Percentiles rank a stretch among this genome's conserved stretches.
These are phyloP conservation scores for Tetramorium parvispinum DNA, from an alignment of 1,140 invertebrate species.

Conservation along the genomic window DNA sequence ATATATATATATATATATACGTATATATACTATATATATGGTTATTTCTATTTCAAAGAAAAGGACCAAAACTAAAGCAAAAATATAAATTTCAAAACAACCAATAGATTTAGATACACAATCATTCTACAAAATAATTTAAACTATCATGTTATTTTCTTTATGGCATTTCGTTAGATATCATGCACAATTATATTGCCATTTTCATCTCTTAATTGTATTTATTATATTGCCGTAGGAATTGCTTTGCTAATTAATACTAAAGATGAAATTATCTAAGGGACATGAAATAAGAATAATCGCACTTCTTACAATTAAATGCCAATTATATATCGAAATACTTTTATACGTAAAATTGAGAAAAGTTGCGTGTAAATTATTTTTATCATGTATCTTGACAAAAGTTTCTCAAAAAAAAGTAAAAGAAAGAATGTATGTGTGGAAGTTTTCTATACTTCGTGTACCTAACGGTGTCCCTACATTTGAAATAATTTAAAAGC, in stretches of 20 bases:
- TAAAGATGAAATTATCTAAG: constrained; percentile 11
- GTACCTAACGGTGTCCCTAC: constrained; percentile 41
- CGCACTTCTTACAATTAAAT: constrained; percentile 45
- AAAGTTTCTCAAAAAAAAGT: constrained; percentile 57
- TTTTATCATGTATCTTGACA: constrained; percentile 45
- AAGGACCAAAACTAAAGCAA: constrained; percentile 19
- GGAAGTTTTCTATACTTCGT: constrained; percentile 45
- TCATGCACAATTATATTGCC: neutral
- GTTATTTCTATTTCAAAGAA: neutral
- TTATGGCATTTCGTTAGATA: neutral
- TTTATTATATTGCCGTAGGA: constrained; percentile 53
- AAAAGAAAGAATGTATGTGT: neutral
- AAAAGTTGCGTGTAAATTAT: constrained; percentile 54
- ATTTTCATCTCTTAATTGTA: constrained; percentile 54
- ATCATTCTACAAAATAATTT: neutral
- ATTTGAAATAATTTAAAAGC: constrained; percentile 18
- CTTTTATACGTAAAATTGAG: constrained; percentile 67
- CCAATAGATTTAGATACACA: constrained; percentile 1
- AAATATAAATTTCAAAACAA: neutral
- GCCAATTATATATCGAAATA: constrained; percentile 70
- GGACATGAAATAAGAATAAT: constrained; percentile 24
- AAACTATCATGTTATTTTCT: neutral
- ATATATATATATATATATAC: neutral
- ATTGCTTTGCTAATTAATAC: constrained; percentile 44
- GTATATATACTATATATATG: neutral